These are phyloP conservation scores for Lepidocolaptes lacrymiger DNA, from an alignment of 2,797 vertebrate genomes.

Conservation along the genomic window DNA sequence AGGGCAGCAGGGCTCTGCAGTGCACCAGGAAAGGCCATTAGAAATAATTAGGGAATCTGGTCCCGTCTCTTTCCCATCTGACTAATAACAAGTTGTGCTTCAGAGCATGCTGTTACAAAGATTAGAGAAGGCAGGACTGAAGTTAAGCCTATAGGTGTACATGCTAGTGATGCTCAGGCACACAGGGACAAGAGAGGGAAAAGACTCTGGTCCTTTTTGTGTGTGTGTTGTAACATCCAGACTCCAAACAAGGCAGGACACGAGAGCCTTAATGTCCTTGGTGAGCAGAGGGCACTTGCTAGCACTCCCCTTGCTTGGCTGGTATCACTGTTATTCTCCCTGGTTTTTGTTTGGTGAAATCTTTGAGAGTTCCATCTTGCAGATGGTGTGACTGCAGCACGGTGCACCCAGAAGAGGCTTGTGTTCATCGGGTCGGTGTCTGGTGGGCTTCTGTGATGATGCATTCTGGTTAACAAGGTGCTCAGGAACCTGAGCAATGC, in stretches of 20 bases:
- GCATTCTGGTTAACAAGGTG: background rate
- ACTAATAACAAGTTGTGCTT: background rate
- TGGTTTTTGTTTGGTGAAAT: background rate
- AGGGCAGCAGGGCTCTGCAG: background rate
- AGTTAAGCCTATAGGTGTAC: background rate
- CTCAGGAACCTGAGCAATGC: background rate
- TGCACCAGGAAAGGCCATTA: background rate
- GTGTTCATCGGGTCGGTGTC: background rate
- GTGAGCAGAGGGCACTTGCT: background rate
- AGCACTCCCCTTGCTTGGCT: background rate
- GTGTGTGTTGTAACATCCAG: background rate
- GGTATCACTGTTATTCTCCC: background rate
- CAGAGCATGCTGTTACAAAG: background rate
- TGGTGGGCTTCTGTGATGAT: background rate
- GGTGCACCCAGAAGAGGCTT: background rate
- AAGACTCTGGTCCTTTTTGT: background rate
- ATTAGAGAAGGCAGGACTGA: background rate
- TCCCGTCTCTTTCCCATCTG: background rate
- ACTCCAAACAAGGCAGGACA: background rate
- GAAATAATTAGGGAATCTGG: background rate
- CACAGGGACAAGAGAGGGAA: background rate
- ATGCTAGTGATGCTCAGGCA: background rate
- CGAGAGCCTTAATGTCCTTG: background rate
- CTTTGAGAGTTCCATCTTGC: background rate
- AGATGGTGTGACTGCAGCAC: background rate